phyloP scores from a whole-genome alignment of 2,113 vertebrate species.

The Leiothrix lutea region DNA sequence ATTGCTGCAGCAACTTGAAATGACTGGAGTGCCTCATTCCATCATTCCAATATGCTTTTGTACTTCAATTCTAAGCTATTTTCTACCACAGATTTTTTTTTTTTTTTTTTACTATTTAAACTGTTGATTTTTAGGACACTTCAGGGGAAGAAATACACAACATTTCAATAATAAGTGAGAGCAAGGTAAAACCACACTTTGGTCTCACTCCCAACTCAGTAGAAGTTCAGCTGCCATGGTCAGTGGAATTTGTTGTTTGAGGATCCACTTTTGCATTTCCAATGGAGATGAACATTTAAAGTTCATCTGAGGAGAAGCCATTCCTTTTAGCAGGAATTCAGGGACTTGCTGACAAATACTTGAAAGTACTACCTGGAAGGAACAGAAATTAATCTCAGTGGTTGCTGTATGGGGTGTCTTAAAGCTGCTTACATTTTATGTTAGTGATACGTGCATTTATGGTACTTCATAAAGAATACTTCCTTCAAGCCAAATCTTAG shows the following conservation, averaged over 20 bases:
- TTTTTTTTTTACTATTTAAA: not conserved
- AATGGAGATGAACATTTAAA: not conserved
- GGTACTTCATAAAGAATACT: not conserved
- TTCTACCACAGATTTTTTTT: not conserved
- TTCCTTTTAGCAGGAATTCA: not conserved
- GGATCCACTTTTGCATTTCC: not conserved
- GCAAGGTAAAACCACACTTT: not conserved
- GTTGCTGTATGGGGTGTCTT: not conserved
- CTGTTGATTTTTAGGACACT: not conserved
- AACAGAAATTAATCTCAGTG: not conserved
- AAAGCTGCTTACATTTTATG: not conserved
- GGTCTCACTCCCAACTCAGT: not conserved
- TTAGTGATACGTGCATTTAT: not conserved
- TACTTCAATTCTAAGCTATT: not conserved
- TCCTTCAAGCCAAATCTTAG: not conserved
- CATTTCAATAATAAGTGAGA: not conserved
- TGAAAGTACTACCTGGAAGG: not conserved
- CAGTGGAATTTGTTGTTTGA: not conserved
- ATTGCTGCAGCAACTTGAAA: conserved; percentile 17
- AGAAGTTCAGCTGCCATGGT: not conserved
- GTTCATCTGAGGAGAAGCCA: not conserved
- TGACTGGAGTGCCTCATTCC: not conserved
- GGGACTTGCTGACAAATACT: not conserved
- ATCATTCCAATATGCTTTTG: not conserved
- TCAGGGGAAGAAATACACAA: not conserved